These are phyloP conservation scores for Myocastor coypus DNA, from an alignment of 2,113 vertebrate species.

Conservation along the genomic window DNA sequence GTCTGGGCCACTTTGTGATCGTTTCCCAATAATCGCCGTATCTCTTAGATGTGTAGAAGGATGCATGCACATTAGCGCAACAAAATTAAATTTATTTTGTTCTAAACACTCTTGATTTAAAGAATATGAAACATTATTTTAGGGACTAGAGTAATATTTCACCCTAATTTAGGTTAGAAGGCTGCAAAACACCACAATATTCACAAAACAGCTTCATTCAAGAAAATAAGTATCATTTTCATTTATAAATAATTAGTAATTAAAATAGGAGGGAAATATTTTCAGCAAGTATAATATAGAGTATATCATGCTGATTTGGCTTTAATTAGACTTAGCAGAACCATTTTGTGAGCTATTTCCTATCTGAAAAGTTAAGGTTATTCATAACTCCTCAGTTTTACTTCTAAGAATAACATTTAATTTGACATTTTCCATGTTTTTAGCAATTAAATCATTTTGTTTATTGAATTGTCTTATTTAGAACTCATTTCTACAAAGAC, in stretches of 20 bases:
- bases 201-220: background rate
- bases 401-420: constrained; percentile 6
- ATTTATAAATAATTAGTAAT: constrained; percentile 51
- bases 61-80: background rate
- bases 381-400: background rate
- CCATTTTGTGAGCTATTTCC: background rate
- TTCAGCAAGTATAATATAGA: background rate
- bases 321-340: background rate
- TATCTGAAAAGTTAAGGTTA: background rate
- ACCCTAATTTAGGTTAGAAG: background rate
- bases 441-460: constrained; percentile 24
- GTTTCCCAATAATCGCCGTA: background rate
- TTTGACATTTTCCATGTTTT: background rate
- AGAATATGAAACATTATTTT: constrained; percentile 13
- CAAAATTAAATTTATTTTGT: background rate
- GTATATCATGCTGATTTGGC: background rate
- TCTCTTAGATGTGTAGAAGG: background rate
- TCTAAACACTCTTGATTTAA: background rate
- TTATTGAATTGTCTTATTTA: constrained; percentile 36
- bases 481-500: constrained; percentile 2
- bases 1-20: background rate
- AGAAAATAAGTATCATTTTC: background rate
- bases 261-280: constrained; percentile 26
- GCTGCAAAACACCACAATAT: background rate
- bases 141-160: background rate